A percentile compares a stretch with the other conserved stretches of the same genome.
Evolutionary conservation across 2,888 invertebrate genomes (phyloP).

Genomic region (Cryptocephalus moraei): DNA sequence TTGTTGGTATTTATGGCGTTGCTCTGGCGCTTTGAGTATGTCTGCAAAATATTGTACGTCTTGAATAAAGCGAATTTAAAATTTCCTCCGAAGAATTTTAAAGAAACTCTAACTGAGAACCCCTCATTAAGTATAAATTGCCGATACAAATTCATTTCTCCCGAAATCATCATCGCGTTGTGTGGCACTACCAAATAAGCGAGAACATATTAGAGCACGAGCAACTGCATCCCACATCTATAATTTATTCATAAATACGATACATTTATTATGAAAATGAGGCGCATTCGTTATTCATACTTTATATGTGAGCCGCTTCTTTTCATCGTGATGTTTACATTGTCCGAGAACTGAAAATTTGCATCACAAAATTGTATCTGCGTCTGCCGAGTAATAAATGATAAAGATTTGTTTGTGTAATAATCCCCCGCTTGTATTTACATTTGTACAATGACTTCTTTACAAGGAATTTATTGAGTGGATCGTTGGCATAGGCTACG

Average conservation of each 20-base stretch:
- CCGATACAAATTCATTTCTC: background rate
- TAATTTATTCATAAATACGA: conserved; percentile 28
- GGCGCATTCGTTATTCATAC: conserved; percentile 25
- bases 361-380: conserved; percentile 25
- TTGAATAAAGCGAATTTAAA: no score
- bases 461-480: conserved; percentile 21
- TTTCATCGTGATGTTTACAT: conserved; percentile 22
- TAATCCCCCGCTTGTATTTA: conserved; percentile 22
- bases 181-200: conserved; percentile 1
- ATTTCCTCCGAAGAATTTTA: no score
- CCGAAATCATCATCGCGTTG: background rate
- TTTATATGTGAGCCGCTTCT: conserved; percentile 21
- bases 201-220: background rate
- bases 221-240: conserved; percentile 2
- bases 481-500: background rate
- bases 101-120: no score
- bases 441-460: conserved; percentile 26
- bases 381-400: conserved; percentile 24
- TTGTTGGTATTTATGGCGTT: no score
- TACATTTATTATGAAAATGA: conserved; percentile 29
- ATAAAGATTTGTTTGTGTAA: conserved; percentile 25
- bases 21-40: no score
- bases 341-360: conserved; percentile 25
- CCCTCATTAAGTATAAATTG: no score
- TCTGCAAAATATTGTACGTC: no score